phyloP scores from a whole-genome alignment of 2,888 invertebrate genomes.

The Drosophila tripunctata region DNA sequence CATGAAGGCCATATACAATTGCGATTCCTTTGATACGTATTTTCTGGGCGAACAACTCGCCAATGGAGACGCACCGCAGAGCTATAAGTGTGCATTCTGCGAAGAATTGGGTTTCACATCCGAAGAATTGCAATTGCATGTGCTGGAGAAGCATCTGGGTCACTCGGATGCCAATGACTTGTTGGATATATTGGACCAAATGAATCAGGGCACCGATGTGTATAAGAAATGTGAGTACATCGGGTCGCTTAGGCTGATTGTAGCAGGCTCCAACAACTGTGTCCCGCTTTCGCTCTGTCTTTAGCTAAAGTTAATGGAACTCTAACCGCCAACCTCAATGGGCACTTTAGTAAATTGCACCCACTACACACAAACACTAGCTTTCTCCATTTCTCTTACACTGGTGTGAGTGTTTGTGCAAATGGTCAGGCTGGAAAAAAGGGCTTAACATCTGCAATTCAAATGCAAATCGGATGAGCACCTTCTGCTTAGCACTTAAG shows the following conservation, averaged over 20 bases:
- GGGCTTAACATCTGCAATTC: constrained; percentile 51
- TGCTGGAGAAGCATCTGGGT: constrained; percentile 28
- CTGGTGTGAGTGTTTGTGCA: background rate
- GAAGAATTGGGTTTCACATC: constrained; percentile 39
- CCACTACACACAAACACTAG: background rate
- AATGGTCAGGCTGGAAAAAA: constrained; percentile 20
- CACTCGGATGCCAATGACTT: constrained; percentile 44
- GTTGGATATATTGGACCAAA: constrained; percentile 39
- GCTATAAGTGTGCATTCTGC: constrained; percentile 54
- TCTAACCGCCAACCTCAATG: background rate
- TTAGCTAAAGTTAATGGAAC: constrained; percentile 25
- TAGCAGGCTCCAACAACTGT: no score
- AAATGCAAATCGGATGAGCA: constrained; percentile 38
- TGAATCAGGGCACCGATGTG: constrained; percentile 11
- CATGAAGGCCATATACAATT: constrained; percentile 56
- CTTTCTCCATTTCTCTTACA: background rate
- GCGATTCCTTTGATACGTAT: constrained; percentile 31
- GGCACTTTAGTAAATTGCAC: constrained; percentile 66
- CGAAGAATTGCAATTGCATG: constrained; percentile 41
- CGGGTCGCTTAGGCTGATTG: constrained; percentile 21
- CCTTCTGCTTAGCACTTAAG: constrained; percentile 15
- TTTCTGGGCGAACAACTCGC: constrained; percentile 50
- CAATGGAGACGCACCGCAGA: constrained; percentile 56
- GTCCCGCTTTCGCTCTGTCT: background rate
- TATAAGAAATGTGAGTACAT: constrained; percentile 43